These are phyloP conservation scores for Nycticebus coucang DNA, from an alignment of 2,113 vertebrate genomes.

Conservation along the genomic window DNA sequence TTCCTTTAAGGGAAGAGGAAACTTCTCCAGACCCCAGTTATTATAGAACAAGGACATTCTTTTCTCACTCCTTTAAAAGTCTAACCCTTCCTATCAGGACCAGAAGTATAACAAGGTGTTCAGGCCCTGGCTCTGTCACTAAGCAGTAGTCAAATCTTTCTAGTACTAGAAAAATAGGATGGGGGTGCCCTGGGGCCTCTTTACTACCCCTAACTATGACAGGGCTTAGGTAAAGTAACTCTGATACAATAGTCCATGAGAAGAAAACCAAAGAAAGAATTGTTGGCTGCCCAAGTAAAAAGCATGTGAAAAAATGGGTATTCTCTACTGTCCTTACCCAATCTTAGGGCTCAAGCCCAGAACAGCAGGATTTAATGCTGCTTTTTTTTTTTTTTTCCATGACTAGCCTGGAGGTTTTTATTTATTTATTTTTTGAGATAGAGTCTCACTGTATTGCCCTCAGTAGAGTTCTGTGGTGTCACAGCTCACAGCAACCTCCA, in stretches of 20 bases:
- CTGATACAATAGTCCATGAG: background rate
- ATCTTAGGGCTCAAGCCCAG: background rate
- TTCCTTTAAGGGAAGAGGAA: background rate
- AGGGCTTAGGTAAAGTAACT: background rate
- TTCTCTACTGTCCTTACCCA: background rate
- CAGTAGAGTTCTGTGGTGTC: too few relatives aligned
- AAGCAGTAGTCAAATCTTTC: background rate
- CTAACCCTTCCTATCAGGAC: background rate
- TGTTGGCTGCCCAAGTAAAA: background rate
- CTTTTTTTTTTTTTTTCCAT: too few relatives aligned
- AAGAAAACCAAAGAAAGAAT: slow-evolving; percentile 41
- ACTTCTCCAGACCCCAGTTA: background rate
- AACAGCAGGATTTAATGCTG: slow-evolving; percentile 10
- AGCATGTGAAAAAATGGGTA: background rate
- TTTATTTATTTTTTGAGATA: too few relatives aligned
- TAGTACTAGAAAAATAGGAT: slow-evolving; percentile 30
- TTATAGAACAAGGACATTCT: background rate
- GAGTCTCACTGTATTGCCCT: too few relatives aligned
- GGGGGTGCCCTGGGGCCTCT: too few relatives aligned
- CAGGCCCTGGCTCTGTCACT: background rate
- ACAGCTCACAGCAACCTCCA: too few relatives aligned
- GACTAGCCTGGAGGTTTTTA: too few relatives aligned
- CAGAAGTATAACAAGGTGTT: background rate
- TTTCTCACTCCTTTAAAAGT: background rate
- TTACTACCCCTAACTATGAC: slow-evolving; percentile 8